These are phyloP conservation scores for Sturnira hondurensis DNA, from an alignment of 2,113 vertebrate genomes.

Conservation along the genomic window DNA sequence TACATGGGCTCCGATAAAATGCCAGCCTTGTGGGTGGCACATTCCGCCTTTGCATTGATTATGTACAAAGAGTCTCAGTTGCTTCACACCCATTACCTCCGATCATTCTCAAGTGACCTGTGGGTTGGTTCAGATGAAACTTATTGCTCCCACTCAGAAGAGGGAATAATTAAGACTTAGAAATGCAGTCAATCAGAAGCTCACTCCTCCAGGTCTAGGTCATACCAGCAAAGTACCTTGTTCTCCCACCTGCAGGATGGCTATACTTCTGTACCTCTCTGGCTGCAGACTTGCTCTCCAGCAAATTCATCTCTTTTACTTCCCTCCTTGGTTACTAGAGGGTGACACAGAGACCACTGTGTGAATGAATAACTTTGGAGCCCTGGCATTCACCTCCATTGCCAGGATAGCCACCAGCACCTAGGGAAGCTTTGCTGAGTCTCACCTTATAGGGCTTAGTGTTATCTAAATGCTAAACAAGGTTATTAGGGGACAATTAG, in stretches of 20 bases:
- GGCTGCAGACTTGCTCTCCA: background rate
- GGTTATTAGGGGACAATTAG: background rate
- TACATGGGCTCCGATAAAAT: background rate
- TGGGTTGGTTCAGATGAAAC: background rate
- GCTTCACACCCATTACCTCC: background rate
- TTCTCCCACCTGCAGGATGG: background rate
- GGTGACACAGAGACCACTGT: background rate
- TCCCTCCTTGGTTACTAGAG: background rate
- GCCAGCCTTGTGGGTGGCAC: background rate
- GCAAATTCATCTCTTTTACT: background rate
- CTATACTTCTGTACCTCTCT: background rate
- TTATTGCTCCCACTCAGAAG: background rate
- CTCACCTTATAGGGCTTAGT: background rate
- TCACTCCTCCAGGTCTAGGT: background rate
- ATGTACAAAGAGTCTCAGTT: background rate
- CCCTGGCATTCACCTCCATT: rapidly evolving
- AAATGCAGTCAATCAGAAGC: background rate
- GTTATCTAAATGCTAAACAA: background rate
- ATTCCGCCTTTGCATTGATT: background rate
- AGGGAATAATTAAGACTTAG: background rate
- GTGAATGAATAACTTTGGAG: background rate
- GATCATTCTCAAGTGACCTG: background rate
- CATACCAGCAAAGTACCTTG: background rate
- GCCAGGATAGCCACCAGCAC: background rate
- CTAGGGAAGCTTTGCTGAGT: background rate